phyloP scores from a whole-genome alignment of 2,888 invertebrate species.

The Parnassius glacialis region DNA sequence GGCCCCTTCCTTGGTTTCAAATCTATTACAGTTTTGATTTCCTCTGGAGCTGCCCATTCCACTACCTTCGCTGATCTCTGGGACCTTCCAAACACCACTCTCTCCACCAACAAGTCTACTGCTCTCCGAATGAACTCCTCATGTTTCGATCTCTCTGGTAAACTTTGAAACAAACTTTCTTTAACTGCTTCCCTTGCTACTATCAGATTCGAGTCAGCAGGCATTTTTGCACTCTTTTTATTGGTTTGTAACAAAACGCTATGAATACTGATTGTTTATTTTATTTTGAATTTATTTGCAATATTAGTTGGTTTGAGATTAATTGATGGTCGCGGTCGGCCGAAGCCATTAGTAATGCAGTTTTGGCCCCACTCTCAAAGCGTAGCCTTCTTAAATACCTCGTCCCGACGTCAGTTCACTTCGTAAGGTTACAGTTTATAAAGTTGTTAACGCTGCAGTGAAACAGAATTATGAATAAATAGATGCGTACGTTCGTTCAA shows the following conservation, averaged over 20 bases:
- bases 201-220: slow-evolving; percentile 71
- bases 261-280: neutral
- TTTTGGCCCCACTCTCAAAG: slow-evolving; percentile 59
- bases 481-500: slow-evolving; percentile 2
- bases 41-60: slow-evolving; percentile 89
- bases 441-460: slow-evolving; percentile 29
- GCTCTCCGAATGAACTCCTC: slow-evolving; percentile 87
- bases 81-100: slow-evolving; percentile 88
- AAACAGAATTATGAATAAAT: slow-evolving; percentile 31
- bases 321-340: slow-evolving; percentile 53
- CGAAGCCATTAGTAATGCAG: slow-evolving; percentile 55
- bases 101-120: slow-evolving; percentile 85
- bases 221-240: slow-evolving; percentile 54
- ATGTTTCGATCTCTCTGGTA: slow-evolving; percentile 83
- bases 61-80: slow-evolving; percentile 87
- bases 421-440: slow-evolving; percentile 60
- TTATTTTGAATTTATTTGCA: slow-evolving; percentile 34
- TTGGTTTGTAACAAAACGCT: slow-evolving; percentile 4
- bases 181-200: slow-evolving; percentile 53
- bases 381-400: slow-evolving; percentile 74
- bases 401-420: slow-evolving; percentile 62
- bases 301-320: slow-evolving; percentile 24
- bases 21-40: slow-evolving; percentile 84
- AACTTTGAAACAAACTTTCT: slow-evolving; percentile 76
- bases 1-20: slow-evolving; percentile 82